Conservation (phyloP, 1,140 invertebrate genomes). For the Euborellia annulipes region DNA sequence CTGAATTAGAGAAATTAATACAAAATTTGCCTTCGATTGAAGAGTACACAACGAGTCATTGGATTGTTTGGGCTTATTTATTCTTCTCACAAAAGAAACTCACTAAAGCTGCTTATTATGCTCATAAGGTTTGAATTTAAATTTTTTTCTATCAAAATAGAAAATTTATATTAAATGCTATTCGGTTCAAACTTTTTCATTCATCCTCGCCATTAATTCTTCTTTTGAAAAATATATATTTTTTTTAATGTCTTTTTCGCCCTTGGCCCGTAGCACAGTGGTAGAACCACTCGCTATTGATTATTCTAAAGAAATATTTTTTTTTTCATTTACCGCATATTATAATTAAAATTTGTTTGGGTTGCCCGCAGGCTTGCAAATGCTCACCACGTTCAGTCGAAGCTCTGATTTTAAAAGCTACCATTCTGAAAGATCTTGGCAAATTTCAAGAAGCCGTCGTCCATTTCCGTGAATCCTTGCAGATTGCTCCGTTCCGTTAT, state of each 20-base stretch:
- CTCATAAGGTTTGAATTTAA: conserved; percentile 30
- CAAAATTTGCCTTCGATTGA: conserved; percentile 26
- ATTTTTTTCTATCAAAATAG: too few species aligned
- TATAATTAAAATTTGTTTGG: too few species aligned
- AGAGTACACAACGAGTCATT: conserved; percentile 36
- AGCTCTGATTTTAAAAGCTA: conserved; percentile 50
- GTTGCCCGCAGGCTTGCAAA: conserved; percentile 19
- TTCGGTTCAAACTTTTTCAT: too few species aligned
- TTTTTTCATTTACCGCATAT: too few species aligned
- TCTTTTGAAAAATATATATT: too few species aligned
- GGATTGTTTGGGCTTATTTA: conserved; percentile 46
- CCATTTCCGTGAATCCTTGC: conserved; percentile 55
- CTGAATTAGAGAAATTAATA: conserved; percentile 32
- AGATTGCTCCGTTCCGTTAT: conserved; percentile 36
- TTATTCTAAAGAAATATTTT: too few species aligned
- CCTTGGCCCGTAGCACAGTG: too few species aligned
- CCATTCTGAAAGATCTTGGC: conserved; percentile 50
- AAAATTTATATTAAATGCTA: too few species aligned
- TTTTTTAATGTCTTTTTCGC: too few species aligned
- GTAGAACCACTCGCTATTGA: too few species aligned
- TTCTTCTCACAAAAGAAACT: conserved; percentile 34
- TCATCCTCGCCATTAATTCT: too few species aligned
- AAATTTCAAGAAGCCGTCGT: conserved; percentile 51
- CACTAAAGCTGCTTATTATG: conserved; percentile 40
- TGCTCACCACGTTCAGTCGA: conserved; percentile 38